These are phyloP conservation scores for Lamellibrachia satsuma DNA, from an alignment of 2,888 invertebrate genomes.

Conservation along the genomic window DNA sequence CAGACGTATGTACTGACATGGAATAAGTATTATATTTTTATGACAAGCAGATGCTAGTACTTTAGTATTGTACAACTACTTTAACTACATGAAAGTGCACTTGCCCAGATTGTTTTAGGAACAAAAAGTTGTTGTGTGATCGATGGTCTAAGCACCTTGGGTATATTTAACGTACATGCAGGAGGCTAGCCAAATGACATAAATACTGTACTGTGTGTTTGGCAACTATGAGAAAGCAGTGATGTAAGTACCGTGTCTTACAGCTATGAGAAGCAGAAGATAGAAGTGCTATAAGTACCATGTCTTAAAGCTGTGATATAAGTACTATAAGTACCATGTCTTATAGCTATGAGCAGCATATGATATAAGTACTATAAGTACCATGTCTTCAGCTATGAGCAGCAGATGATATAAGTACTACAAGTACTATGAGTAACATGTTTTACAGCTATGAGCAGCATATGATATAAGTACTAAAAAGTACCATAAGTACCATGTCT, in stretches of 20 bases:
- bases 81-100: background rate
- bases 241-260: background rate
- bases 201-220: constrained; percentile 46
- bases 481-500: background rate
- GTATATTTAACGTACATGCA: too few species aligned
- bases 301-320: too few species aligned
- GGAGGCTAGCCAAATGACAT: background rate
- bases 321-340: background rate
- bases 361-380: background rate
- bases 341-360: background rate
- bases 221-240: constrained; percentile 51
- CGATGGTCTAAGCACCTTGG: too few species aligned
- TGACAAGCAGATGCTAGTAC: too few species aligned
- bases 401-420: background rate
- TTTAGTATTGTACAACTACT: background rate
- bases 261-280: constrained; percentile 65
- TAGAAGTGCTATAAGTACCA: background rate
- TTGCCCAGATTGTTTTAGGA: too few species aligned
- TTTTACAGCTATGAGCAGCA: background rate
- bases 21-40: background rate
- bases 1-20: constrained; percentile 52
- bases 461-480: background rate
- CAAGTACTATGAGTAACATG: background rate
- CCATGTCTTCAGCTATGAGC: background rate
- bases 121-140: too few species aligned